These are phyloP conservation scores for Peromyscus polionotus DNA, from an alignment of 2,113 vertebrate species.

Conservation along the genomic window DNA sequence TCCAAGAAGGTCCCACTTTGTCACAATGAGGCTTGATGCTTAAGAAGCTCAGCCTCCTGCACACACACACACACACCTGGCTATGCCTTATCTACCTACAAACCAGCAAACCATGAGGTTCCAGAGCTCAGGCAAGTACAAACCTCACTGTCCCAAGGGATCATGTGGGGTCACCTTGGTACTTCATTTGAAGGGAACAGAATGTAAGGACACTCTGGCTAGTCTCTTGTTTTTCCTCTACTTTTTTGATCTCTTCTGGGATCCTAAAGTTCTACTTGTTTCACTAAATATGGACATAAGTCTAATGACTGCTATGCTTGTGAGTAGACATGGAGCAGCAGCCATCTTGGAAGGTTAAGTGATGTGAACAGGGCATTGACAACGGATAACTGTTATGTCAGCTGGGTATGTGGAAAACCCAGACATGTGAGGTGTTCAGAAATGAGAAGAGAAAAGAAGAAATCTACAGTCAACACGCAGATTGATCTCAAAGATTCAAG, in stretches of 20 bases:
- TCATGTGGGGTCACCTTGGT: neutral
- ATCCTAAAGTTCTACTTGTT: constrained; percentile 8
- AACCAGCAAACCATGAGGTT: neutral
- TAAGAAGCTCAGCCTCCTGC: neutral
- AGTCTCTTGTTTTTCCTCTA: neutral
- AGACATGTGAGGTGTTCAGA: neutral
- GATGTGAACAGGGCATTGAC: neutral
- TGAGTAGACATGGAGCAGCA: neutral
- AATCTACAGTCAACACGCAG: neutral
- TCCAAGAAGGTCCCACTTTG: neutral
- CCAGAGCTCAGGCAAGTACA: neutral
- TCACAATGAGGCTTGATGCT: no score
- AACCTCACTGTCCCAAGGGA: neutral
- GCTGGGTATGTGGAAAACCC: neutral
- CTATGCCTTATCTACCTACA: neutral
- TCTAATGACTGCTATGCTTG: neutral
- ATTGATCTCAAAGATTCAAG: neutral
- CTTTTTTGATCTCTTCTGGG: neutral
- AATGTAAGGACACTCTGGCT: neutral
- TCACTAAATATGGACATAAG: neutral
- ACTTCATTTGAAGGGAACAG: neutral
- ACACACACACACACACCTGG: neutral
- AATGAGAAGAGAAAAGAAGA: neutral
- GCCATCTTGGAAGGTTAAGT: neutral
- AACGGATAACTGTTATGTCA: neutral